Percentiles rank a stretch among this genome's conserved stretches.
phyloP scores from a whole-genome alignment of 92 coral and sea anemone species.

The Anthopleura xanthogrammica region DNA sequence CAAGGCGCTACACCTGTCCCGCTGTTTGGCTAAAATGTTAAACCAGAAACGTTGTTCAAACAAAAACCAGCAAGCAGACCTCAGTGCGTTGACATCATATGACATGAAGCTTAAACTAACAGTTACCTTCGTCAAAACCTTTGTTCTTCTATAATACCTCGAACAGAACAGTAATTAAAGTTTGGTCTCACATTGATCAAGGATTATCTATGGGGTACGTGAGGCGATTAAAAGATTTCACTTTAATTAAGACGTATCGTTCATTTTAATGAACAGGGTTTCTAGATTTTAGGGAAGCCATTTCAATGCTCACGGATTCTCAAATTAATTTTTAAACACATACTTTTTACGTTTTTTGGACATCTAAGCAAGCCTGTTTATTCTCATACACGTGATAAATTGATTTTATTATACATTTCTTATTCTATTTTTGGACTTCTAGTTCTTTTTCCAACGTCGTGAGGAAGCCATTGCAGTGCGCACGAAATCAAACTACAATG shows the following conservation, averaged over 20 bases:
- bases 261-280: constrained; percentile 9
- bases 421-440: background rate
- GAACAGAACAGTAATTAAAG: constrained; percentile 38
- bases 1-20: constrained; percentile 20
- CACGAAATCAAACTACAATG: background rate
- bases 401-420: background rate
- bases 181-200: constrained; percentile 19
- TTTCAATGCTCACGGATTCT: background rate
- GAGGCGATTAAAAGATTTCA: constrained; percentile 13
- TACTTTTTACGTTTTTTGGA: background rate
- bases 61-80: constrained; percentile 18
- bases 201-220: constrained; percentile 14
- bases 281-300: background rate
- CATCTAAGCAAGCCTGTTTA: background rate
- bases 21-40: constrained; percentile 23
- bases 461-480: background rate
- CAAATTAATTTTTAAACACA: background rate
- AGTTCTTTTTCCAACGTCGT: background rate
- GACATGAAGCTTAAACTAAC: constrained; percentile 30
- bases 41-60: constrained; percentile 28
- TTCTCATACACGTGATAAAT: background rate
- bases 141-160: constrained; percentile 34
- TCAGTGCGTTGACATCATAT: background rate
- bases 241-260: constrained; percentile 27
- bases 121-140: constrained; percentile 20